These are phyloP conservation scores for Drosophila micromelanica DNA, from an alignment of 1,140 invertebrate genomes.

Conservation along the genomic window DNA sequence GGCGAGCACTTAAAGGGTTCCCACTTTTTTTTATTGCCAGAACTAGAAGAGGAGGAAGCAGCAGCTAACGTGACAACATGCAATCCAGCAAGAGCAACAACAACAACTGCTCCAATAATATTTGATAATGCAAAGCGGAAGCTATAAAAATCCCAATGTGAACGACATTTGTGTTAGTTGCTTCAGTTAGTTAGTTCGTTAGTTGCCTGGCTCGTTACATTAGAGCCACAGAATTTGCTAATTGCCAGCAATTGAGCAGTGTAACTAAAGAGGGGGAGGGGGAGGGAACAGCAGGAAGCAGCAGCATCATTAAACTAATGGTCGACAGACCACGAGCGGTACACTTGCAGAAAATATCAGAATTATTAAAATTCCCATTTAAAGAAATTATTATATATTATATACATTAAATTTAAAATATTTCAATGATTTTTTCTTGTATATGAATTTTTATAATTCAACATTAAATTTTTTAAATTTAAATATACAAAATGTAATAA, in stretches of 20 bases:
- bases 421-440: too few relatives aligned
- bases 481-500: too few relatives aligned
- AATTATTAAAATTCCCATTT: too few relatives aligned
- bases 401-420: too few relatives aligned
- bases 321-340: background rate
- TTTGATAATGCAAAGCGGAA: slow-evolving; percentile 82
- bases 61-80: slow-evolving; percentile 72
- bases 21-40: slow-evolving; percentile 34
- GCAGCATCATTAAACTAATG: slow-evolving; percentile 53
- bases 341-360: background rate
- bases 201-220: slow-evolving; percentile 20
- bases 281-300: background rate
- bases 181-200: slow-evolving; percentile 22
- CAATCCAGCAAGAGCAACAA: slow-evolving; percentile 52
- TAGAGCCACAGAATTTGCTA: slow-evolving; percentile 66
- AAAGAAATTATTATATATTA: too few relatives aligned
- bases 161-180: slow-evolving; percentile 44
- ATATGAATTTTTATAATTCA: too few relatives aligned
- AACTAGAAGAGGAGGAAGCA: slow-evolving; percentile 9
- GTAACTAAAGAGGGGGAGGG: background rate
- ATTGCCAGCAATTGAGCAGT: slow-evolving; percentile 70
- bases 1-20: slow-evolving; percentile 63
- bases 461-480: too few relatives aligned
- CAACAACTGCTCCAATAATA: slow-evolving; percentile 66
- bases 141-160: slow-evolving; percentile 59